phyloP scores from a whole-genome alignment of 2,113 vertebrate genomes.

The Corydoras sp. region DNA sequence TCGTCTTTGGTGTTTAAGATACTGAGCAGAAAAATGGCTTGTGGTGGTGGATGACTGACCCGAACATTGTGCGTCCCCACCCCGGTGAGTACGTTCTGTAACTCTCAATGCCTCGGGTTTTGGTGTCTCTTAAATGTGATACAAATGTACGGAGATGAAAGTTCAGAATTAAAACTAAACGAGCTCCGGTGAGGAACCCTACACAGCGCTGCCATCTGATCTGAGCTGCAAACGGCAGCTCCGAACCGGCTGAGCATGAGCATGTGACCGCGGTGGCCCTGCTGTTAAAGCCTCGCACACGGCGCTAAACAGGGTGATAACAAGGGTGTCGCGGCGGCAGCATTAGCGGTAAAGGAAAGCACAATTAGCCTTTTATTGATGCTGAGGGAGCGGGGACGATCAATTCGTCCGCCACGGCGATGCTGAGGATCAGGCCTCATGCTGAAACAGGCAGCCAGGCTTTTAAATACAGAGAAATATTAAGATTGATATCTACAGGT shows the following conservation, averaged over 20 bases:
- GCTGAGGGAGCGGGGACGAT: neutral
- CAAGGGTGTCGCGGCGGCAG: neutral
- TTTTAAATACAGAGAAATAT: neutral
- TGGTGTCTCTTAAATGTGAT: too few species aligned
- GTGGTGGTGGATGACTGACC: too few species aligned
- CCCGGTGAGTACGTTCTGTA: too few species aligned
- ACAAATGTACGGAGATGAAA: too few species aligned
- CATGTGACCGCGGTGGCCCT: neutral
- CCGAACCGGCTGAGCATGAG: neutral
- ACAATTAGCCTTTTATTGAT: slow-evolving; percentile 17
- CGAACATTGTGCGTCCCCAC: too few species aligned
- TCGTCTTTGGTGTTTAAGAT: too few species aligned
- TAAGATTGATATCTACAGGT: neutral
- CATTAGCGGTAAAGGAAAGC: neutral
- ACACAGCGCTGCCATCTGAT: too few species aligned
- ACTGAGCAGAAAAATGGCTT: too few species aligned
- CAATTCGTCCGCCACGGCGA: neutral
- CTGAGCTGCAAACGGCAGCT: neutral
- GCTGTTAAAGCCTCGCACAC: neutral
- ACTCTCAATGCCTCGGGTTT: too few species aligned
- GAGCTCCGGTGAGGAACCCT: too few species aligned
- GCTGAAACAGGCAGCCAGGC: slow-evolving; percentile 28
- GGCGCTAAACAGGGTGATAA: slow-evolving; percentile 10
- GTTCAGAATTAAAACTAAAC: too few species aligned
- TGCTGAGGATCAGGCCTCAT: too few species aligned